phyloP scores from a whole-genome alignment of 64 coral and sea anemone genomes.

The Catalaphyllia jardinei region DNA sequence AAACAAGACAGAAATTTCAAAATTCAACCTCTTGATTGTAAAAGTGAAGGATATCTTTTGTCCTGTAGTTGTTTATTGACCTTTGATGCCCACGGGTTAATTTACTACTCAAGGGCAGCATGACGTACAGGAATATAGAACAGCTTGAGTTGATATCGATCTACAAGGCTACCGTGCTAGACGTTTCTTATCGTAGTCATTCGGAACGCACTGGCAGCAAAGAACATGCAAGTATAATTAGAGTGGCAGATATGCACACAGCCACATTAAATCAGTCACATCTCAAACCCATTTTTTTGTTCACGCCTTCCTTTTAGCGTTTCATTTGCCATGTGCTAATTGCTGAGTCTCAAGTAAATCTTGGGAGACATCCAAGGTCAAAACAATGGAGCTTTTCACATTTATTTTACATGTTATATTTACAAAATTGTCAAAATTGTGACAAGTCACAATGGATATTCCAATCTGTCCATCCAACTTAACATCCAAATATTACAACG shows the following conservation, averaged over 20 bases:
- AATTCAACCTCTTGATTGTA: not conserved
- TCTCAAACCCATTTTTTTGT: not conserved
- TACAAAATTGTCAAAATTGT: slow-evolving; percentile 29
- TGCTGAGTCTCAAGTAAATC: not conserved
- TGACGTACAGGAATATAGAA: not conserved
- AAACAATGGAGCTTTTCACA: not conserved
- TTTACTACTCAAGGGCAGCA: not conserved
- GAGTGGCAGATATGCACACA: not conserved
- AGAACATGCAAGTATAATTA: not conserved
- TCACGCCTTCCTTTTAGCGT: not conserved
- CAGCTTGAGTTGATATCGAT: slow-evolving; percentile 10
- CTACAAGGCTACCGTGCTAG: not conserved
- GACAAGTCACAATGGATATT: not conserved
- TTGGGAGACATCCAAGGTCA: not conserved
- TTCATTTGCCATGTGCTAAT: not conserved
- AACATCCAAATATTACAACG: not conserved
- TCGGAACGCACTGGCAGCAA: not conserved
- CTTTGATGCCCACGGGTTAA: not conserved
- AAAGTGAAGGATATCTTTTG: slow-evolving; percentile 1
- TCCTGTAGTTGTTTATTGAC: not conserved
- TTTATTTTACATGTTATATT: slow-evolving; percentile 49
- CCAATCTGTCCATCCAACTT: not conserved
- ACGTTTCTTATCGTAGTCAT: slow-evolving; percentile 8
- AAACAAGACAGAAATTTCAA: not conserved
- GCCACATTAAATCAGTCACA: not conserved